phyloP scores from a whole-genome alignment of 2,888 invertebrate species.

The Philhelius pedissequus region DNA sequence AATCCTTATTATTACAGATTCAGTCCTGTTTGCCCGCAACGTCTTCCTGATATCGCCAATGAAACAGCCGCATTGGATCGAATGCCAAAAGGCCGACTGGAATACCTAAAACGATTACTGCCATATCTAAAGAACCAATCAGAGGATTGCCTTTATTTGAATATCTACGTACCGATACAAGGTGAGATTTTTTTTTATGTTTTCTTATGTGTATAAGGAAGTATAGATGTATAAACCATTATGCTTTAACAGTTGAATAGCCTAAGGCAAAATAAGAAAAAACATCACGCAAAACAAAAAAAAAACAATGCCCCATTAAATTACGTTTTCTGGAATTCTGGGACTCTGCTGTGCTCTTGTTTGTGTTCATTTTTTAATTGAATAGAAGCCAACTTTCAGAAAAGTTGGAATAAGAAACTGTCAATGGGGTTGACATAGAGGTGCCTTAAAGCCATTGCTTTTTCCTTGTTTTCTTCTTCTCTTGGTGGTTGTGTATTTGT shows the following conservation, averaged over 20 bases:
- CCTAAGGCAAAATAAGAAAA: not conserved
- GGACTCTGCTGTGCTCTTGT: constrained; percentile 1
- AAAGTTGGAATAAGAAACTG: constrained; percentile 35
- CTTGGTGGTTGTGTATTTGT: not conserved
- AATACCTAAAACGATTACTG: constrained; percentile 91
- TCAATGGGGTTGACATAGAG: constrained; percentile 15
- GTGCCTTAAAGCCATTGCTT: constrained; percentile 6
- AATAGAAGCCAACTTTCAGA: constrained; percentile 43
- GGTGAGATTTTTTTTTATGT: constrained; percentile 82
- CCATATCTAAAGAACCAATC: constrained; percentile 94
- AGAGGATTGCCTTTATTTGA: constrained; percentile 98
- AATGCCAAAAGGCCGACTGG: constrained; percentile 93
- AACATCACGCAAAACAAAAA: not conserved
- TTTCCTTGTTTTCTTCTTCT: not conserved
- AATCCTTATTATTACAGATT: constrained; percentile 80
- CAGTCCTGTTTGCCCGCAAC: constrained; percentile 95
- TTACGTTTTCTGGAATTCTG: constrained; percentile 10
- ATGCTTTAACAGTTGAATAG: constrained; percentile 10
- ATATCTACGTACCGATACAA: constrained; percentile 97
- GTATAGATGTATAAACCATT: not conserved
- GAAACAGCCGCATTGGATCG: constrained; percentile 89
- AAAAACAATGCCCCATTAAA: constrained; percentile 6
- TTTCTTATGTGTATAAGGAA: not conserved
- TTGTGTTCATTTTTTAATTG: constrained; percentile 39
- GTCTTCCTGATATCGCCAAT: constrained; percentile 90